Conservation (phyloP, 2,888 invertebrate genomes). For the Bedellia somnulentella region DNA sequence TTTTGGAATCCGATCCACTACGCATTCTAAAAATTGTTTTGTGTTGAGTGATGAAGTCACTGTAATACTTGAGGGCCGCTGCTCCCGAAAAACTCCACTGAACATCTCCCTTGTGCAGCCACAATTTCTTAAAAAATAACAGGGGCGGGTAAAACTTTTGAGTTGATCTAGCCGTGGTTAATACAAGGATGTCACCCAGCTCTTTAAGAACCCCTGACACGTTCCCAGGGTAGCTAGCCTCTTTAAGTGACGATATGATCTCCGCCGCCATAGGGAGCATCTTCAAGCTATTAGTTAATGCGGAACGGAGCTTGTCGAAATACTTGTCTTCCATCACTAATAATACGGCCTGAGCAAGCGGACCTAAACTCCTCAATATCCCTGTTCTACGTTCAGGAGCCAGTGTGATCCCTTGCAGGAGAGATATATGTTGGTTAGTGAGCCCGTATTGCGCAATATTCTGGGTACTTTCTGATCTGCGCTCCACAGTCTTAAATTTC, state of each 20-base stretch:
- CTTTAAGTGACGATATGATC: constrained; percentile 3
- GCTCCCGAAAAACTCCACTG: too few species aligned
- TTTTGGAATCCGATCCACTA: constrained; percentile 5
- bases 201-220: constrained; percentile 14
- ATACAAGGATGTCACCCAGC: constrained; percentile 12
- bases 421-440: too few species aligned
- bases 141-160: constrained; percentile 13
- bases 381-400: constrained; percentile 13
- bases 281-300: constrained; percentile 11
- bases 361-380: too few species aligned
- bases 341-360: constrained; percentile 11
- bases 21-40: constrained; percentile 7
- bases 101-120: constrained; percentile 2
- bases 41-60: constrained; percentile 7
- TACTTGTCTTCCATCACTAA: constrained; percentile 12
- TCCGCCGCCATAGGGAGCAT: constrained; percentile 14
- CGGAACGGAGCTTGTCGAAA: too few species aligned
- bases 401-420: too few species aligned
- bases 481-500: too few species aligned
- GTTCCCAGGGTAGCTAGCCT: constrained; percentile 11
- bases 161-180: constrained; percentile 13
- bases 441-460: constrained; percentile 10
- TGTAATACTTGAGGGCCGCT: constrained; percentile 11
- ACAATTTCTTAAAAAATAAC: too few species aligned
- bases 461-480: constrained; percentile 9